Base-by-base conservation (phyloP, 2,113 vertebrate genomes). In the Nycticryphes semicollaris region DNA sequence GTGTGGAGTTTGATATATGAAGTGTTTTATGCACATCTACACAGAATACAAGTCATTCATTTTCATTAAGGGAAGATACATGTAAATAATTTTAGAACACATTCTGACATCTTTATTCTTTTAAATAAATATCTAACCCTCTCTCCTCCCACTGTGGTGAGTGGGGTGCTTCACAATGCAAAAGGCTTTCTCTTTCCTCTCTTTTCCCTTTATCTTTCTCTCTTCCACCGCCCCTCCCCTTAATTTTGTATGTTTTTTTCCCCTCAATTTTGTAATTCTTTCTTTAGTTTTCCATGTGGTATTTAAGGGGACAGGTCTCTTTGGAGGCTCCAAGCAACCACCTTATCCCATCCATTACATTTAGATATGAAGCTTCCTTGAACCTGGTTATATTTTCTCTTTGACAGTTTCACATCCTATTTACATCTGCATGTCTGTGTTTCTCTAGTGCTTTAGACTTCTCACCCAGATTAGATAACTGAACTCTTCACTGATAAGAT, bases 41-140 rank as follows among this genome's bases (percentile, higher is more conserved):
- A 67, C 60, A 84, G 30, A 79, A 63, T 10, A 21, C 67, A 39
- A 53, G 87, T 43, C 7, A 76, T 79, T 86, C 3, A 6, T 85
- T 94, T 75, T 63, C 76, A 76, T 91, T 86, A 79, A 50, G 51
- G 69, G 45, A 68, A 82, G 66, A 66, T 15, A 39, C 12, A 68
- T 18, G 63, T 31, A 89, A 95, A 90, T 69, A 23, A 73, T 51
- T 74, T 15, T 79, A 51, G 69, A 80, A 30, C 35, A 31, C 25
- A 37, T 66, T 43, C 54, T 7, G 7, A 48, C 9, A 6, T 7
- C 30, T 62, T 77, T 6, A 60, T 57, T 56, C 33, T 76, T 66
- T 27, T 28, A 64, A 79, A 73, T 43, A 64, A 84, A 51, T 48
- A 53, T 2, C 8, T 7, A 25, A 35, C 17, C n/a, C 18, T 10